Evolutionary conservation across 1,140 invertebrate species (phyloP), one percentile per base, ranked within the genome.

Genomic region (Diorhabda elongata): DNA sequence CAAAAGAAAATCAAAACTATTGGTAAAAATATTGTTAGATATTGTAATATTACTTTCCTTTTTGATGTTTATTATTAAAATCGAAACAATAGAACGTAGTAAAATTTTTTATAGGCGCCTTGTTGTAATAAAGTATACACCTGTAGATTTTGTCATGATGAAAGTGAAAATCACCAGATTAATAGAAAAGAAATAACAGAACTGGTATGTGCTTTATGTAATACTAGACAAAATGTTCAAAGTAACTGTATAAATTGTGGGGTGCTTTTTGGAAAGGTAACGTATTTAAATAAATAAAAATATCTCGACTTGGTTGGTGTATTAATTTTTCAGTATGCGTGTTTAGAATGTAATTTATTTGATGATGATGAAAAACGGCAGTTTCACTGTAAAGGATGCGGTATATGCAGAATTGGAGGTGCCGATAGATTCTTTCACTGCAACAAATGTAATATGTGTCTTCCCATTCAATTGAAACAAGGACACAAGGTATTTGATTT

Each of bases 91-190:
- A 26, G 26, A 26, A 52, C 8, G 5, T 52, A 52, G 47, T n/a
- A 52, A 8, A 8, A 52, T 52, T 52, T 52, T 52, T 52, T 52
- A 52, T 79, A 95, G 93, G 91, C 91, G 42, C 93, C 92, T 64
- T 95, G 93, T 77, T 96, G 93, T 81, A 89, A 90, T 74, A 94
- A 94, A 80, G 86, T 92, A 2, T 96, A 95, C 80, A 90, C 90
- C 68, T 95, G 94, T 78, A 86, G 94, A 44, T 92, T 94, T 78
- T 95, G 94, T 77, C 94, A 96, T 77, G 92, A 96, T 82, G 92
- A 94, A 73, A 89, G 90, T 62, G 93, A 95, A 76, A 83, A 88
- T 59, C 93, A 95, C 78, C 88, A 89, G 42, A 87, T 95, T 58
- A 91, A 93, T 80, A 84, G 93, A 61, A 92, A 92, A 77, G 88